phyloP scores from a whole-genome alignment of 2,113 vertebrate species.

The Formicarius rufipectus region DNA sequence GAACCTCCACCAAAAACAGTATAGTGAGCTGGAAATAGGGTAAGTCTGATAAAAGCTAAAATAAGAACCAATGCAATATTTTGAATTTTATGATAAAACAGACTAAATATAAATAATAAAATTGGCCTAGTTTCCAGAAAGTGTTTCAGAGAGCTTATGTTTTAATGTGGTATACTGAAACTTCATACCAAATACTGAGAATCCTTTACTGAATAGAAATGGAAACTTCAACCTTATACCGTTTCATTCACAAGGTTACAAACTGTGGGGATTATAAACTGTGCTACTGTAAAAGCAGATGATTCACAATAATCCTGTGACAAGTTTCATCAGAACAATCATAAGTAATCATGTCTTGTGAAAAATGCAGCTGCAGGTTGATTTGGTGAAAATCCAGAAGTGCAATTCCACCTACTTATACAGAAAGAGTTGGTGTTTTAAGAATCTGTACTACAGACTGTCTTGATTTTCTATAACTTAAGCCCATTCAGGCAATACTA shows the following conservation, averaged over 20 bases:
- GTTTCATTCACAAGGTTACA: slow-evolving; percentile 8
- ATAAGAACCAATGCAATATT: neutral
- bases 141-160: neutral
- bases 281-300: neutral
- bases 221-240: neutral
- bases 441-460: neutral
- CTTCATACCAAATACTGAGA: neutral
- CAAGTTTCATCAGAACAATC: slow-evolving; percentile 56
- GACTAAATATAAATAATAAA: neutral
- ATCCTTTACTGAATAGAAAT: neutral
- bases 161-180: neutral
- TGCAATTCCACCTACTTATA: neutral
- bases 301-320: slow-evolving; percentile 38
- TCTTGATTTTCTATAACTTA: slow-evolving; percentile 12
- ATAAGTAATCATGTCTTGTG: slow-evolving; percentile 29
- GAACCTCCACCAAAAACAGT: neutral
- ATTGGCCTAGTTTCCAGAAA: neutral
- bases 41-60: neutral
- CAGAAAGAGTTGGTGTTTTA: neutral
- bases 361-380: slow-evolving; percentile 50
- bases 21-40: neutral
- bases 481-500: neutral
- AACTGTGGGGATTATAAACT: slow-evolving; percentile 14
- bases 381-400: slow-evolving; percentile 27
- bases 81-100: neutral